These are phyloP conservation scores for Anolis apletophallus DNA, from an alignment of 2,797 vertebrate species.

Conservation along the genomic window DNA sequence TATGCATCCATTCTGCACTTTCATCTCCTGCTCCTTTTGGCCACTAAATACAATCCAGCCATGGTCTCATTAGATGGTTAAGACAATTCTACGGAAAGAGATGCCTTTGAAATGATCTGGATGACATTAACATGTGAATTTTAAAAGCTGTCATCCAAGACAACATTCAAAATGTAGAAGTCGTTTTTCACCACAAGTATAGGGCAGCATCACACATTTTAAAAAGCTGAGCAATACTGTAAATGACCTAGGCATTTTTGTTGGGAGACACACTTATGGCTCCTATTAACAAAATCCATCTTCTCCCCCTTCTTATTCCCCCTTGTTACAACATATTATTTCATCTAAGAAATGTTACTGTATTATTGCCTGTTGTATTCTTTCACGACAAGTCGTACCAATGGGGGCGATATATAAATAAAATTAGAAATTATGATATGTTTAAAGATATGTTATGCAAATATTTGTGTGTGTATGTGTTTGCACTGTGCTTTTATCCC, in stretches of 20 bases:
- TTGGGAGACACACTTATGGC: background rate
- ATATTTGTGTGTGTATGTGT: constrained; percentile 22
- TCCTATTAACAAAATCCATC: background rate
- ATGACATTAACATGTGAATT: background rate
- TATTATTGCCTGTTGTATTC: background rate
- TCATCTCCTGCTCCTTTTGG: background rate
- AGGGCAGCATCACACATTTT: background rate
- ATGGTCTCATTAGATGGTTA: background rate
- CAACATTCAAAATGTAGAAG: background rate
- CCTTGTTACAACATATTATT: constrained; percentile 1
- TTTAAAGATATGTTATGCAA: constrained; percentile 37
- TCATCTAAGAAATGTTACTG: constrained; percentile 4
- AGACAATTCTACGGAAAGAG: background rate
- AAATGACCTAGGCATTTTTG: background rate
- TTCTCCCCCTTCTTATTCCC: background rate
- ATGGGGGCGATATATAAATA: constrained; percentile 13
- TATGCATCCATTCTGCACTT: constrained; percentile 6
- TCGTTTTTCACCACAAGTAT: background rate
- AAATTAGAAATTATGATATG: constrained; percentile 13
- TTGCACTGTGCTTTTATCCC: constrained; percentile 28
- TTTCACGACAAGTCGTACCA: background rate
- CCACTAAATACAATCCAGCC: background rate
- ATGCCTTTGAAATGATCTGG: background rate
- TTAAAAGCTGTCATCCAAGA: background rate
- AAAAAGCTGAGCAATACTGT: background rate